phyloP scores from a whole-genome alignment of 2,113 vertebrate species.

The Anarrhichthys ocellatus region DNA sequence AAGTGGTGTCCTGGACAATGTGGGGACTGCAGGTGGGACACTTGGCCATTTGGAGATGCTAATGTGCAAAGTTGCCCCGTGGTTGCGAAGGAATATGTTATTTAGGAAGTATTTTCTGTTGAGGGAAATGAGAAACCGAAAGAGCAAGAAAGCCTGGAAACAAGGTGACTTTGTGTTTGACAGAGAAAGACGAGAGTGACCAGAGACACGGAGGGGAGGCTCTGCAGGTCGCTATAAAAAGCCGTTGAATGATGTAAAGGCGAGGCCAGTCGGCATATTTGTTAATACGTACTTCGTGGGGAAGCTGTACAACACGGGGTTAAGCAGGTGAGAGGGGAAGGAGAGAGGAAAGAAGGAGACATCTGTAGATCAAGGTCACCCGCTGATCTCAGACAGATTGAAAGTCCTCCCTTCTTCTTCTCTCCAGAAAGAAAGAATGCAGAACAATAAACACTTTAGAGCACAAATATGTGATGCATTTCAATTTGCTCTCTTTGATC shows the following conservation, averaged over 20 bases:
- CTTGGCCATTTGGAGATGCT: too few relatives aligned
- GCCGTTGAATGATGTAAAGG: constrained; percentile 30
- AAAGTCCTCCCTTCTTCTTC: background rate
- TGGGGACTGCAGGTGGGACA: too few relatives aligned
- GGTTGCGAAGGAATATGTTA: too few relatives aligned
- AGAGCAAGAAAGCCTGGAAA: background rate
- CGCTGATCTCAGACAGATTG: constrained; percentile 50
- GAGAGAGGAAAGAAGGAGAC: background rate
- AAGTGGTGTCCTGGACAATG: background rate
- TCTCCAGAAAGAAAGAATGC: constrained; percentile 46
- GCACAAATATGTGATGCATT: background rate
- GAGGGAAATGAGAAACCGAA: background rate
- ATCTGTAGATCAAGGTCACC: constrained; percentile 42
- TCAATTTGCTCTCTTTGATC: background rate
- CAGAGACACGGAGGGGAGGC: background rate
- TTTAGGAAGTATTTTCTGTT: background rate
- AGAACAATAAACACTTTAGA: constrained; percentile 46
- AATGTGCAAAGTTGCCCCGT: background rate
- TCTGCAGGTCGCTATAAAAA: constrained; percentile 28
- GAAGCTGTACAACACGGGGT: background rate
- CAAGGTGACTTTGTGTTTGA: background rate
- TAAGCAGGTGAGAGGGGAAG: background rate
- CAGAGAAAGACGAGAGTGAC: background rate
- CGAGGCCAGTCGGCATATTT: background rate
- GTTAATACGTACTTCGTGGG: background rate